Conservation (phyloP, 2,797 vertebrate genomes). For the Argentina silus region DNA sequence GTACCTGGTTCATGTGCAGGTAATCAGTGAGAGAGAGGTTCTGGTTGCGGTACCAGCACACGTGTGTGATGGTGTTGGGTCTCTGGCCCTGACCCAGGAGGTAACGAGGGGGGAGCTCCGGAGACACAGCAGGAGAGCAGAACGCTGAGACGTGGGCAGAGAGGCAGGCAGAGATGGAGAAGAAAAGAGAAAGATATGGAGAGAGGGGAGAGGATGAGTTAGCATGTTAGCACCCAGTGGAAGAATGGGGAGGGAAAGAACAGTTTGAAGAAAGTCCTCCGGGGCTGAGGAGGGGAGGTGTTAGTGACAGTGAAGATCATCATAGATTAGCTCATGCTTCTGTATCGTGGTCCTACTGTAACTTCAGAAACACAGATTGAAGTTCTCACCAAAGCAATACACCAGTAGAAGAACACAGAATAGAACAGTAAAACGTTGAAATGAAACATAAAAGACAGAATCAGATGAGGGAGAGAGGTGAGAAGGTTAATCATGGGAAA, state of each 20-base stretch:
- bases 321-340: not conserved
- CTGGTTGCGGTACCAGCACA: conserved; percentile 97
- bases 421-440: not conserved
- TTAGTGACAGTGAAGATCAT: conserved; percentile 9
- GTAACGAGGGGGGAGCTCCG: conserved; percentile 87
- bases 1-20: conserved; percentile 95
- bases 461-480: not conserved
- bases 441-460: conserved; percentile 5
- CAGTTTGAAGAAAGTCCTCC: not conserved
- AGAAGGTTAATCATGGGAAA: not conserved
- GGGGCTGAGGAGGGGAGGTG: conserved; percentile 3
- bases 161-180: conserved; percentile 30
- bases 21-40: conserved; percentile 92
- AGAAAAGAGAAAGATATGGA: conserved; percentile 22
- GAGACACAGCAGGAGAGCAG: conserved; percentile 82
- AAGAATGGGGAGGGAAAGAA: not conserved
- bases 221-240: conserved; percentile 23
- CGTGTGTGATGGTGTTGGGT: conserved; percentile 94
- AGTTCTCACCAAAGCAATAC: not conserved
- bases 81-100: conserved; percentile 88
- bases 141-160: conserved; percentile 74
- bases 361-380: no score
- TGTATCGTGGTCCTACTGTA: not conserved
- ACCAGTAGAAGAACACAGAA: not conserved
- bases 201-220: conserved; percentile 25